A percentile compares a stretch with the other conserved stretches of the same genome.
Conservation (phyloP, 1,140 invertebrate genomes). For the Drosophila simulans region DNA sequence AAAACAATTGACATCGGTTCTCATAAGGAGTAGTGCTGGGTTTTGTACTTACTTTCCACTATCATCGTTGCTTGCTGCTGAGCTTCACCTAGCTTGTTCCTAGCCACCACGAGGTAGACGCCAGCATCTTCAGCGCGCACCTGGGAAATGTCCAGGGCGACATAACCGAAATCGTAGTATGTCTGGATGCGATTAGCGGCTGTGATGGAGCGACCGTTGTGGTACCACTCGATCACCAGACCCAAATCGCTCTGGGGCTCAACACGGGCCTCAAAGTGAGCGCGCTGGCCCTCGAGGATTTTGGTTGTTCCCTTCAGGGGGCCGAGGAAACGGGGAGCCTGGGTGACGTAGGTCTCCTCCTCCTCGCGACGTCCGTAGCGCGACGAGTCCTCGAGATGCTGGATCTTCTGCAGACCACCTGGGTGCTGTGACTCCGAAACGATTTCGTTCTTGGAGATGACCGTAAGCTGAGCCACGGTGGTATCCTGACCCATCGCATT, state of each 20-base stretch:
- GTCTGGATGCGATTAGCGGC: constrained; percentile 95
- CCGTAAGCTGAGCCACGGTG: constrained; percentile 94
- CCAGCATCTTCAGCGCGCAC: constrained; percentile 94
- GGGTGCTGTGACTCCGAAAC: constrained; percentile 94
- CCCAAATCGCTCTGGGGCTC: constrained; percentile 96
- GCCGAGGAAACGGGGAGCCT: constrained; percentile 93
- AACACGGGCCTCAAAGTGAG: constrained; percentile 97
- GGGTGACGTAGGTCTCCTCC: constrained; percentile 91
- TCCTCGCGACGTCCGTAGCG: constrained; percentile 87
- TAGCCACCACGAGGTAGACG: constrained; percentile 94
- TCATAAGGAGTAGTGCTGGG: neutral
- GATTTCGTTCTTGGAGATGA: constrained; percentile 93
- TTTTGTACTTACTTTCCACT: constrained; percentile 91
- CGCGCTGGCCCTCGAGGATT: constrained; percentile 97
- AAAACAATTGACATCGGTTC: neutral
- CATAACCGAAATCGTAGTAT: constrained; percentile 97
- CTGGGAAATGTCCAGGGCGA: constrained; percentile 96
- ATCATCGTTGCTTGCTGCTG: constrained; percentile 92
- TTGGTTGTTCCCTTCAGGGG: constrained; percentile 95
- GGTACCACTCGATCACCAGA: constrained; percentile 96
- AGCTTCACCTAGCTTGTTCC: constrained; percentile 94
- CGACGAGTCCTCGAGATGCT: constrained; percentile 93
- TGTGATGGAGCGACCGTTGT: constrained; percentile 93
- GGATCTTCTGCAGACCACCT: constrained; percentile 94
- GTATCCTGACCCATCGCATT: constrained; percentile 95